Conservation (phyloP, 2,888 invertebrate species). For the Acronicta alni region DNA sequence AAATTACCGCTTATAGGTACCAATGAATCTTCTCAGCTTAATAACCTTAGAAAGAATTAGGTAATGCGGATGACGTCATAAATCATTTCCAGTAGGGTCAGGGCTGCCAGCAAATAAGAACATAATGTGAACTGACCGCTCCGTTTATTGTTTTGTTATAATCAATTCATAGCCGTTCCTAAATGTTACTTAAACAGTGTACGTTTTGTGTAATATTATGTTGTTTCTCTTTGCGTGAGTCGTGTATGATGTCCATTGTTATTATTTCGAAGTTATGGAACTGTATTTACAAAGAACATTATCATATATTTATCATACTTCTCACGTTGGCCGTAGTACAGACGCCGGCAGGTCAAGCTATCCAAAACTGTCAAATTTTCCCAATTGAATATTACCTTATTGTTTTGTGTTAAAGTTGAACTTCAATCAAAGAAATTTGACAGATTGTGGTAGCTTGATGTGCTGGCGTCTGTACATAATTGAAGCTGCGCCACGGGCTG, state of each 20-base stretch:
- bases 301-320: no score
- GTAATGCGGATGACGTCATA: constrained; percentile 23
- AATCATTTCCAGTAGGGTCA: constrained; percentile 37
- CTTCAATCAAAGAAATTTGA: no score
- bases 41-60: constrained; percentile 28
- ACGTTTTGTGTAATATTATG: constrained; percentile 6
- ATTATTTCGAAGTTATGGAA: background rate
- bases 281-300: no score
- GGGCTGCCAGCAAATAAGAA: constrained; percentile 43
- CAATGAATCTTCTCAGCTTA: constrained; percentile 29
- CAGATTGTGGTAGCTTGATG: no score
- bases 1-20: constrained; percentile 27
- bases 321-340: no score
- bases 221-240: constrained; percentile 3
- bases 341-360: no score
- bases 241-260: background rate
- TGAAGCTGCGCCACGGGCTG: no score
- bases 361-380: no score
- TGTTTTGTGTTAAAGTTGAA: no score
- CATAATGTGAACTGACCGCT: constrained; percentile 32
- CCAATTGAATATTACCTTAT: no score
- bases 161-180: constrained; percentile 39
- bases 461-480: no score
- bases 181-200: constrained; percentile 37
- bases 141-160: constrained; percentile 46